Base-by-base conservation (phyloP, 2,113 vertebrate species). In the Entelurus aequoreus region DNA sequence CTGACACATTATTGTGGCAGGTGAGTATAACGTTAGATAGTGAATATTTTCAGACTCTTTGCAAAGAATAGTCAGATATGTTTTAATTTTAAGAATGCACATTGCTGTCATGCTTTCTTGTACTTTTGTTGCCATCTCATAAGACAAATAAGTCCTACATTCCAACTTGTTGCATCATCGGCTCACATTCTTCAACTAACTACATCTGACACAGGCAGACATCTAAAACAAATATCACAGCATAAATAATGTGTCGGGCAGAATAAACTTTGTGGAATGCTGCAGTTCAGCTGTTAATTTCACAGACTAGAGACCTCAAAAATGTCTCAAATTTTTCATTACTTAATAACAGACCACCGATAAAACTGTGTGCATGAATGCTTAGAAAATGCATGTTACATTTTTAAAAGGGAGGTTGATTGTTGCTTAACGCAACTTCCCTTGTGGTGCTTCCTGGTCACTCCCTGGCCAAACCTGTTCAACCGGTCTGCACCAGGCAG, bases 381-480 rank as follows among this genome's bases (percentile, higher is more conserved):
- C 42, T 55, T 7, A 54, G 40, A 50, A 37, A 35, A 4, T 4
- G 6, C 42, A 35, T 14, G 6, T 35, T 28, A 8, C 28, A 28
- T 28, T 28, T 50, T 54, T 3, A 21, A 0, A 55, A 46, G 57
- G 6, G 1, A 19, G 8, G 6, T 47, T 40, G 21, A 42, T 9
- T 35, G 6, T 37, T 37, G 52, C 13, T n/a, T 9, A 54, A 36
- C 8, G 16, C 16, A 1, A 11, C 54, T 57, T 57, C 16, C 16
- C 55, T 42, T 44, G 5, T 44, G 0, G 9, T 38, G 57, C 16
- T 58, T 62, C 61, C 63, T 21, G 13, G 68, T 77, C 70, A 77
- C 78, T 77, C 80, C 68, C 72, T 63, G 58, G 59, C 2, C 63
- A 5, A 89, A 90, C 90, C 88, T 76, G 90, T 87, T 83, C 61